Evolutionary conservation across 92 coral and sea anemone genomes (phyloP).

Genomic region (Micromussa lordhowensis): DNA sequence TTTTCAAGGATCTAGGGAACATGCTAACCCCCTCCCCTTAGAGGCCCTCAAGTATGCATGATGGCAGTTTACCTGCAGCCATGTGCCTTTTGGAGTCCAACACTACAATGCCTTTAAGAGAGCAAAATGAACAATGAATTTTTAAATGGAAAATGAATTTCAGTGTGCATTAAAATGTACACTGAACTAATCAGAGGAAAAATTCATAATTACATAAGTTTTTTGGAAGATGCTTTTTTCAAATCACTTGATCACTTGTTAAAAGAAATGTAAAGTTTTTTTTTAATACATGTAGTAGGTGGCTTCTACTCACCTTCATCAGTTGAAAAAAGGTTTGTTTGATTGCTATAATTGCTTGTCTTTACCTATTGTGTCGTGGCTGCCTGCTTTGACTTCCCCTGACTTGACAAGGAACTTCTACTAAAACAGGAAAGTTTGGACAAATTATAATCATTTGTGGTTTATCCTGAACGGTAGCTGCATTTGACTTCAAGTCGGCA

Average conservation of each 20-base stretch:
- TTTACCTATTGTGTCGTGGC: slow-evolving; percentile 63
- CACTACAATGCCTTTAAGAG: slow-evolving; percentile 44
- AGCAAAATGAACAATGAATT: background rate
- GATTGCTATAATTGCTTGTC: background rate
- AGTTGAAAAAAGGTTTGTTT: background rate
- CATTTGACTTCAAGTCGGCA: too few relatives aligned
- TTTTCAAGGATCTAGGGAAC: background rate
- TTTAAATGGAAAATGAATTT: too few relatives aligned
- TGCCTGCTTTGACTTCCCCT: slow-evolving; percentile 5
- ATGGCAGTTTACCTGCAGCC: slow-evolving; percentile 33
- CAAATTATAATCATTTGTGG: background rate
- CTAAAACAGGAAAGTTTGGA: background rate
- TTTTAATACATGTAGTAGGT: too few relatives aligned
- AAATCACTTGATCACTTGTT: too few relatives aligned
- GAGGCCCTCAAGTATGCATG: background rate
- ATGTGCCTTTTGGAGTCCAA: slow-evolving; percentile 34
- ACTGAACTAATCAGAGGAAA: background rate
- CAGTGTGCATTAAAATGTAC: too few relatives aligned
- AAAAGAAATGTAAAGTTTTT: too few relatives aligned
- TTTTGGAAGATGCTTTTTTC: too few relatives aligned
- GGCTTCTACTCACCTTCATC: too few relatives aligned
- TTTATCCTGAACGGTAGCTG: too few relatives aligned
- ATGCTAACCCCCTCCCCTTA: too few relatives aligned
- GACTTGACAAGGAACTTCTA: slow-evolving; percentile 31
- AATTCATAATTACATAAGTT: background rate